Evolutionary conservation across 2,888 invertebrate genomes (phyloP).

Genomic region (Lepas anatifera): DNA sequence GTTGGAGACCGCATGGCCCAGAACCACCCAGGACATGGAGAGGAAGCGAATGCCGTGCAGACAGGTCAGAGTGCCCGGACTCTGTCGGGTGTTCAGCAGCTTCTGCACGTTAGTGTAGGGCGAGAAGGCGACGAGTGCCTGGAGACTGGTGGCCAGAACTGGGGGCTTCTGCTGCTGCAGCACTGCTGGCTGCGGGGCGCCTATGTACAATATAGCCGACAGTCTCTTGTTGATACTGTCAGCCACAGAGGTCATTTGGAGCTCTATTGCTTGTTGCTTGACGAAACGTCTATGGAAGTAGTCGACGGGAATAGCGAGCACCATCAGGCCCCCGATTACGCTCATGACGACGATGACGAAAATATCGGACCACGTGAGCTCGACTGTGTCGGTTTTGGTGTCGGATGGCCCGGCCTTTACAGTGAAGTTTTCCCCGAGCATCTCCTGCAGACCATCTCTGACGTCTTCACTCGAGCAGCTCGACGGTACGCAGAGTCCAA

Average conservation of each 20-base stretch:
- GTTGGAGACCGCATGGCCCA: conserved; percentile 23
- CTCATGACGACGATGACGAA: not conserved
- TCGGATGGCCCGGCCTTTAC: not conserved
- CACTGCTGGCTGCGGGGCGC: not conserved
- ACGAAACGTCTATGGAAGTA: not conserved
- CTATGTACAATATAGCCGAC: not conserved
- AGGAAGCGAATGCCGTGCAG: conserved; percentile 25
- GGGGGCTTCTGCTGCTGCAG: not conserved
- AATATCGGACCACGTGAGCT: not conserved
- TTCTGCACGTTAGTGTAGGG: conserved; percentile 47
- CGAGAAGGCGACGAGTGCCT: conserved; percentile 47
- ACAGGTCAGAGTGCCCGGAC: conserved; percentile 13
- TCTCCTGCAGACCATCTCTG: not conserved
- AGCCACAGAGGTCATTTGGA: not conserved
- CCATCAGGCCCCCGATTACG: not conserved
- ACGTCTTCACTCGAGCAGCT: not conserved
- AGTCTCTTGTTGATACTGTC: not conserved
- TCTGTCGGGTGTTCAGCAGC: conserved; percentile 35
- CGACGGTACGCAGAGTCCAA: not conserved
- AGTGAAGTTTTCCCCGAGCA: not conserved
- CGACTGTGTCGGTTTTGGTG: not conserved
- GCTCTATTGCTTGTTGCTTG: not conserved
- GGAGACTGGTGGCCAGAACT: not conserved
- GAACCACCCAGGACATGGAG: conserved; percentile 25
- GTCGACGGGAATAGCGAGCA: not conserved